Evolutionary conservation across 2,888 invertebrate species (phyloP), one percentile per base, ranked within the genome.

Genomic region (Oscheius sp.): DNA sequence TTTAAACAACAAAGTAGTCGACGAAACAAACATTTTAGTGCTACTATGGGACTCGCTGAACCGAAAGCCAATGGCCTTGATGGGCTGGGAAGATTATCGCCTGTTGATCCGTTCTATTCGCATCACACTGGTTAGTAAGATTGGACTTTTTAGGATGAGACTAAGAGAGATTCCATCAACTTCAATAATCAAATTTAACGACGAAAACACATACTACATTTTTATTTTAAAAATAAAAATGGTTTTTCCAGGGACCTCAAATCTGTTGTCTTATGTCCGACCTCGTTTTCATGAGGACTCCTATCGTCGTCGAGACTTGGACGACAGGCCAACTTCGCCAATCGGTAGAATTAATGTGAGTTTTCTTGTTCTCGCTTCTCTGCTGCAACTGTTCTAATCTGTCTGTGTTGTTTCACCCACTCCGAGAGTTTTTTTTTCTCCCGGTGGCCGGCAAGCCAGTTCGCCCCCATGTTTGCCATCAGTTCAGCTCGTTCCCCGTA

Each of bases 281-380:
- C 76, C 79, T 20, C 70, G 79, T 20, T 76, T 72, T 46, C 76
- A 79, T 63, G 76, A 79, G 52, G 76, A 73, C 50, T 72, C 68
- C 31, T 79, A 79, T 63, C 72, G 79, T 42, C 69, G 57, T 29
- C 27, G 46, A 23, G 66, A 57, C 25, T 25, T 52, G 27, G 66
- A 66, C 6, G 50, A 48, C 31, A 39, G 61, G 23, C 61, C 61
- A n/a, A 23, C 45, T 42, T 45, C 45, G 15, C 61, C 61, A 15
- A 46, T 33, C 6, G 25, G 33, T 29, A 25, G 34, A 8, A 20
- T 50, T 17, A 52, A 65, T 33, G 65, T 65, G 65, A 65, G 48
- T 65, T 20, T 23, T 48, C 37, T 23, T 48, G 48, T 48, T 23
- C 23, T 48, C 23, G 8, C 37, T 37, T 15, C 15, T 37, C 48